Evolutionary conservation across 2,797 vertebrate species (phyloP).

Genomic region (Melanotaenia parkinsoni): DNA sequence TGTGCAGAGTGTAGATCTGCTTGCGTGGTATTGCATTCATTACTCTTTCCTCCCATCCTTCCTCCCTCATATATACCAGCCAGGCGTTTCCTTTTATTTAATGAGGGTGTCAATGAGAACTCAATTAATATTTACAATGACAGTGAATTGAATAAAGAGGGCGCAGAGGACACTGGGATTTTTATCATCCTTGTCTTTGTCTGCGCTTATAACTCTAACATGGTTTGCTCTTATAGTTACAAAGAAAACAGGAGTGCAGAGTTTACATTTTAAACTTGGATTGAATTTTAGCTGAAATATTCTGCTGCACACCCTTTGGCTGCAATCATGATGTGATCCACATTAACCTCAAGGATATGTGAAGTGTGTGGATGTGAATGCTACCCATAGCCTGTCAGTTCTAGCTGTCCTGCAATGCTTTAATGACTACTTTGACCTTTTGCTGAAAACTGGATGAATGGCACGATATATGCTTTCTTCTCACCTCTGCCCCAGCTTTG

Average conservation of each 20-base stretch:
- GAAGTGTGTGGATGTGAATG: slow-evolving; percentile 4
- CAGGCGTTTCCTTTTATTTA: slow-evolving; percentile 18
- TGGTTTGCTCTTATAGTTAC: background rate
- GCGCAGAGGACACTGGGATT: background rate
- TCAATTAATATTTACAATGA: slow-evolving; percentile 52
- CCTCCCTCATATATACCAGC: slow-evolving; percentile 8
- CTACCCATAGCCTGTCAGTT: slow-evolving; percentile 53
- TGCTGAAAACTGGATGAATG: slow-evolving; percentile 67
- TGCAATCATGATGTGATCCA: slow-evolving; percentile 31
- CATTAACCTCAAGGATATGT: slow-evolving; percentile 48
- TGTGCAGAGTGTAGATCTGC: slow-evolving; percentile 36
- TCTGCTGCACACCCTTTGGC: slow-evolving; percentile 18
- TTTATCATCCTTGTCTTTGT: slow-evolving; percentile 11
- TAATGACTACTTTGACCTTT: slow-evolving; percentile 77
- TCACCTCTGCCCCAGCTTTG: slow-evolving; percentile 24
- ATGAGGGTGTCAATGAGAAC: slow-evolving; percentile 31
- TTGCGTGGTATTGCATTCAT: slow-evolving; percentile 53
- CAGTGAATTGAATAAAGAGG: slow-evolving; percentile 10
- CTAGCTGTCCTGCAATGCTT: slow-evolving; percentile 44
- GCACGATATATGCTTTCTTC: slow-evolving; percentile 48
- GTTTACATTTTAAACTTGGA: slow-evolving; percentile 43
- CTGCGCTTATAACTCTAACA: background rate
- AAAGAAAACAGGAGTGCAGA: background rate
- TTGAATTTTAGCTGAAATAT: slow-evolving; percentile 47
- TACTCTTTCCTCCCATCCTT: slow-evolving; percentile 41